Percentiles rank a stretch among this genome's conserved stretches.
Conservation (phyloP, 37 sponge, comb jelly and placozoan genomes). For the Spongia lamella region DNA sequence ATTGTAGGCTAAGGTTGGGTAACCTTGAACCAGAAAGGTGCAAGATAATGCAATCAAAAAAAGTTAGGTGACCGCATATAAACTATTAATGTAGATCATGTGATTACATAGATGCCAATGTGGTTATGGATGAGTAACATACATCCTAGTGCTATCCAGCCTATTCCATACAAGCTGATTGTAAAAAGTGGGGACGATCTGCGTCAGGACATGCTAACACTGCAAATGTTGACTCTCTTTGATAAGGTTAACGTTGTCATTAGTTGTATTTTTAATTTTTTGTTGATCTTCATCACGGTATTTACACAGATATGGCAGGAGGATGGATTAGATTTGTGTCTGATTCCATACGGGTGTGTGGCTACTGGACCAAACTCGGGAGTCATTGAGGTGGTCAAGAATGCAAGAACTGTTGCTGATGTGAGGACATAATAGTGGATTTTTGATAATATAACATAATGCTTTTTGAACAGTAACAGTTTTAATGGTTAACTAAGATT, state of each 20-base stretch:
- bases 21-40: constrained; percentile 46
- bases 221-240: constrained; percentile 62
- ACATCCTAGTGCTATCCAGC: constrained; percentile 10
- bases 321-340: constrained; percentile 65
- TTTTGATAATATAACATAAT: background rate
- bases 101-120: constrained; percentile 47
- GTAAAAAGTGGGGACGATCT: constrained; percentile 76
- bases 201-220: constrained; percentile 77
- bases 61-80: constrained; percentile 13
- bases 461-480: background rate
- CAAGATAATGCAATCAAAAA: constrained; percentile 65
- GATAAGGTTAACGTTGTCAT: constrained; percentile 41
- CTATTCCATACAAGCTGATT: constrained; percentile 35
- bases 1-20: constrained; percentile 38
- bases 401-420: constrained; percentile 60
- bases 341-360: constrained; percentile 89
- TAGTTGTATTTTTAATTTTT: background rate
- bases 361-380: constrained; percentile 74
- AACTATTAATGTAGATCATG: background rate
- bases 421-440: constrained; percentile 8
- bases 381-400: constrained; percentile 86
- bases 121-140: constrained; percentile 68
- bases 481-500: no score
- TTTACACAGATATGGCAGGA: constrained; percentile 73
- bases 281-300: background rate